Evolutionary conservation across 2,797 vertebrate species (phyloP), one percentile per base, ranked within the genome.

Genomic region (Glossophaga mutica): DNA sequence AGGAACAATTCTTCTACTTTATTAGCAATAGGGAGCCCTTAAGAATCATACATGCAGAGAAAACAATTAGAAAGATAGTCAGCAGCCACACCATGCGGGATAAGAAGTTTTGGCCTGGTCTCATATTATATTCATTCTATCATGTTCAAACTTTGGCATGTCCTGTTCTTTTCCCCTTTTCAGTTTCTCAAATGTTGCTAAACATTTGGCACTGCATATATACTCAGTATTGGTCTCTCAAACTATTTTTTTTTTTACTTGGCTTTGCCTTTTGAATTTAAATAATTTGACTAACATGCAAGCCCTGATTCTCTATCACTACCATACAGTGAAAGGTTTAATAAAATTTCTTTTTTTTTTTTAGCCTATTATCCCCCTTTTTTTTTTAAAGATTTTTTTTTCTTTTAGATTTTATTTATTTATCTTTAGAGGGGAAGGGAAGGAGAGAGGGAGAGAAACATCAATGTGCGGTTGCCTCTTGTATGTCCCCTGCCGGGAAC

Each of bases 291-390:
- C 32, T 93, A 68, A 79, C 48, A 29, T 86, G 44, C 9, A 85
- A 50, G 1, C 3, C 21, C 3, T 68, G 29, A 92, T 44, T 94
- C 37, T 78, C 11, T 42, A 79, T 42, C 24, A 46, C n/a, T 82
- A 22, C 29, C 26, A 39, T 91, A 62, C 42, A 90, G 29, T 95
- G 39, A 90, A 37, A 79, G 14, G 24, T 78, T 78, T 94, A 92
- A 73, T n/a, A 94, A 77, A 85, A 48, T 83, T 14, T 84, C 73
- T 73, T 95, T n/a, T n/a, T n/a, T n/a, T n/a, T n/a, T n/a, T n/a
- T n/a, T n/a, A n/a, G n/a, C n/a, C n/a, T n/a, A n/a, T n/a, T n/a
- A n/a, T n/a, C n/a, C n/a, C n/a, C n/a, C n/a, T n/a, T n/a, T n/a
- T n/a, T n/a, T n/a, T n/a, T n/a, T n/a, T n/a, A n/a, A n/a, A n/a